These are phyloP conservation scores for Urosaurus nigricauda DNA, from an alignment of 2,797 vertebrate genomes.

Conservation along the genomic window DNA sequence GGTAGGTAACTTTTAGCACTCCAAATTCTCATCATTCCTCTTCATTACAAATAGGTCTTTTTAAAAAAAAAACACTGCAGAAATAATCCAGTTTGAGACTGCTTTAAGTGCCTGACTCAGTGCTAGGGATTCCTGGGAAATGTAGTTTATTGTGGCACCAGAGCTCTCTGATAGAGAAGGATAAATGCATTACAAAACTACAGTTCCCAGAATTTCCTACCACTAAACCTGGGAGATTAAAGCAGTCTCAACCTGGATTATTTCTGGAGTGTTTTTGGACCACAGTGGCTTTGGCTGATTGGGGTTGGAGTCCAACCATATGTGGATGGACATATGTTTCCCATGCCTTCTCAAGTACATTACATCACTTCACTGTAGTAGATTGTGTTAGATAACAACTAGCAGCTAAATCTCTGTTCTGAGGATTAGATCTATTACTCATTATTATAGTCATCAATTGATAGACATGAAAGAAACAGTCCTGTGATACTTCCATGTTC, in stretches of 20 bases:
- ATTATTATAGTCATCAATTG: background rate
- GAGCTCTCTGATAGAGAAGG: too few species aligned
- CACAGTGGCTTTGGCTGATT: too few species aligned
- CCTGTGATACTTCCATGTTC: background rate
- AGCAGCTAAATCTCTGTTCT: background rate
- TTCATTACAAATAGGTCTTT: background rate
- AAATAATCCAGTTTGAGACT: too few species aligned
- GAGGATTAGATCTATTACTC: background rate
- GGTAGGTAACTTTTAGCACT: background rate
- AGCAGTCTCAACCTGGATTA: too few species aligned
- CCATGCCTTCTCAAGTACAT: background rate
- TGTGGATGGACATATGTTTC: background rate
- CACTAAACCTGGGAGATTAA: too few species aligned
- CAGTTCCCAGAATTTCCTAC: too few species aligned
- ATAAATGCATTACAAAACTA: too few species aligned
- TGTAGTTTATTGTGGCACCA: too few species aligned
- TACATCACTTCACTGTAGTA: background rate
- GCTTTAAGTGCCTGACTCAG: too few species aligned
- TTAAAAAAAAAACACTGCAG: too few species aligned
- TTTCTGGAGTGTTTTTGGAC: too few species aligned
- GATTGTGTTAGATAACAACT: background rate
- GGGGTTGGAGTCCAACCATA: background rate
- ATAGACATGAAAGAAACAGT: background rate
- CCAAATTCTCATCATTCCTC: background rate
- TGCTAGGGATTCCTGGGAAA: too few species aligned